Base-by-base conservation (phyloP, 2,113 vertebrate species). In the Chitala chitala region DNA sequence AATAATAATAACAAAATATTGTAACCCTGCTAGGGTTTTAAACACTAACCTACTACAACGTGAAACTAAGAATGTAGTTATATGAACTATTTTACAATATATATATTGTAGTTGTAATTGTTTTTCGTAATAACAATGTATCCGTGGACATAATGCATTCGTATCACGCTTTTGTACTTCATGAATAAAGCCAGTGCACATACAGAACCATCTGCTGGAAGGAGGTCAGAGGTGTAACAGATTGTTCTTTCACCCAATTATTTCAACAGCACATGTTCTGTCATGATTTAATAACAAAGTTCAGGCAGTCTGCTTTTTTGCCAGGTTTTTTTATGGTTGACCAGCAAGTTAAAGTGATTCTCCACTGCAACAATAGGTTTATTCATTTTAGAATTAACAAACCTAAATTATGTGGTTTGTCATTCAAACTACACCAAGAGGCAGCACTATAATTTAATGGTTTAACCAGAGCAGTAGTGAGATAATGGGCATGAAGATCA, bases 221-320 rank as follows among this genome's bases (percentile, higher is more conserved):
- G 33, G 38, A 5, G 40, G 17, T 36, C 50, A 24, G 26, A 26
- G 40, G 29, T 20, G n/a, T 71, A 36, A 38, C 55, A 48, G 38
- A 40, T 54, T 71, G 46, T 33, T 54, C 12, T 58, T 53, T 56
- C n/a, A 31, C 33, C 33, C 29, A 50, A 38, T 74, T 38, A 44
- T 74, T 72, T 50, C 73, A 42, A 15, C 26, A 6, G 48, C n/a
- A 48, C 29, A 13, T 26, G 40, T 20, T 5, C 38, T 8, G 24
- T 0, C 42, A 10, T 69, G 51, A 48, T 75, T 46, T 68, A 66
- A 75, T 58, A 44, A 48, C 15, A 56, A 51, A 56, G 22, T 56
- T 55, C 31, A 44, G 13, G 51, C 38, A n/a, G 8, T n/a, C n/a
- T 24, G 22, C 24, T 42, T 24, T 36, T 68, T 36, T 4, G 7